Base-by-base conservation (phyloP, 2,888 invertebrate species). In the Drosophila rellima region DNA sequence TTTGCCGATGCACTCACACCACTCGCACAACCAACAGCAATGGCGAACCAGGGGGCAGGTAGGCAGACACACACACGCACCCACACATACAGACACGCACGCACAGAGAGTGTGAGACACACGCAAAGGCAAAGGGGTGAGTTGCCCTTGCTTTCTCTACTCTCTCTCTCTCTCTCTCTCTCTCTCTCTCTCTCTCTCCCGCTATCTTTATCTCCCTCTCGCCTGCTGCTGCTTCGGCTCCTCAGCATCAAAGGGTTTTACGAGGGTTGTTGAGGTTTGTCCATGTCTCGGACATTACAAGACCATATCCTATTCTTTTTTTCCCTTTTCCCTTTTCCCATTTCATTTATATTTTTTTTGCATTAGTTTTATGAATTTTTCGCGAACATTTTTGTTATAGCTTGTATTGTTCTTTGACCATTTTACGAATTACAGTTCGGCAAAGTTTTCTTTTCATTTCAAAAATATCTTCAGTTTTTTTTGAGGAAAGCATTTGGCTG, bases 161-260 rank as follows among this genome's bases (percentile, higher is more conserved):
- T 39, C 37, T 8, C 37, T 4, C 18, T 11, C 11, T 11, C 39
- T 2, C 39, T 20, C 0, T 39, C 37, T 8, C 37, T 4, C 18
- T 11, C 11, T 11, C 39, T 17, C 29, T 17, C 15, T 39, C 7
- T 2, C 2, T 35, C 37, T 15, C 15, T 31, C 20, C 20, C 11
- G 5, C 45, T 11, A 35, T 5, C 13, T 54, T n/a, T 26, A 18
- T 29, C 29, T 3, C 47, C 40, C 55, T 35, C n/a, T 15, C 48
- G 10, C 29, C 17, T 17, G 39, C 33, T 15, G 7, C n/a, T 17
- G 13, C 26, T 35, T 44, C 26, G 35, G 29, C 2, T 56, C 47
- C 29, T 11, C 39, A 37, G 52, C 66, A 56, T 82, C 50, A 83
- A 83, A 83, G 83, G 88, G 83, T 83, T 83, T 83, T 88, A 88